Base-by-base conservation (phyloP, 1,140 invertebrate genomes). In the Papilio glaucus region DNA sequence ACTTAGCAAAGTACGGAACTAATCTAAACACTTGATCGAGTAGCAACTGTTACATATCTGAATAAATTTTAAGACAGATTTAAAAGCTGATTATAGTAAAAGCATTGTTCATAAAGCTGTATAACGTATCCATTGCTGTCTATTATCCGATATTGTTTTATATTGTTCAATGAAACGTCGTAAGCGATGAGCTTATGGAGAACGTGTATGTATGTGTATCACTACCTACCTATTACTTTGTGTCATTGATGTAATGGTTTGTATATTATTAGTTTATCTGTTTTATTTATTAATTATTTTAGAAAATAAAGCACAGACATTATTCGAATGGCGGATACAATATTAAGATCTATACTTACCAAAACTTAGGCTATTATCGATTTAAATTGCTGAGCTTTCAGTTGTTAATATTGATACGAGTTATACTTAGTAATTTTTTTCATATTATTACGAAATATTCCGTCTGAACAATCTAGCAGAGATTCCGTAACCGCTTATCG, bases 401-500 rank as follows among this genome's bases (percentile, higher is more conserved):
- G 5, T 21, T 15, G 15, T 9, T 53, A 53, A 53, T 24, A 13
- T 24, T 57, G 3, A 57, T 57, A 33, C 2, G n/a, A 3, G 21
- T 53, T 53, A 24, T 9, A 26, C 10, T 13, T 13, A 12, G 49
- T 26, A 24, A 24, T 26, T 24, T 57, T 2, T 49, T 53, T 24
- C 2, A 57, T 57, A 57, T 24, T 57, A 57, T 57, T 57, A 24
- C 49, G 18, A 57, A 57, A 49, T 49, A 49, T 18, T 29, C 60
- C 15, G 15, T 41, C 5, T 12, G 18, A 65, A 65, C 62, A 65
- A 65, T 41, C 62, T 39, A 65, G 37, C 39, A 65, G 7, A 18
- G 18, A 38, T 65, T 18, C 62, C 62, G 62, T 65, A 65, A 65
- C 62, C 13, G 9, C 15, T 65, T 39, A 65, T 65, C 62, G 62